A percentile compares a stretch with the other conserved stretches of the same genome.
Evolutionary conservation across 2,888 invertebrate genomes (phyloP).

Genomic region (Lissocephala sabroskyi): DNA sequence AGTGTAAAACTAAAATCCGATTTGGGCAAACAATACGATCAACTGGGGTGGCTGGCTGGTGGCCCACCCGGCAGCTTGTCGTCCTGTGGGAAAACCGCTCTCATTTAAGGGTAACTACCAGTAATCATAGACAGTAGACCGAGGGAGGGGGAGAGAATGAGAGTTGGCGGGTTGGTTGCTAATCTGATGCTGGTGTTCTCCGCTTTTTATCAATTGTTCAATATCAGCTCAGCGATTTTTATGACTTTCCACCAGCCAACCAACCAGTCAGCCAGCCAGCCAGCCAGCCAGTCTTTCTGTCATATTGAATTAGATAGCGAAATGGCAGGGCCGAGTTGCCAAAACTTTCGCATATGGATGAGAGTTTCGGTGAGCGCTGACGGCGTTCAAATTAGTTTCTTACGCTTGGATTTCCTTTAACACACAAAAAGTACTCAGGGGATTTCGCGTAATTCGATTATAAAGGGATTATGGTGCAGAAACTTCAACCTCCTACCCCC

Average conservation of each 20-base stretch:
- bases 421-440: conserved; percentile 48
- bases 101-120: conserved; percentile 42
- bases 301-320: conserved; percentile 36
- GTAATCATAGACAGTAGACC: no score
- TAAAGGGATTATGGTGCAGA: conserved; percentile 52
- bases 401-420: conserved; percentile 56
- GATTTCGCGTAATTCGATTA: conserved; percentile 61
- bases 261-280: no score
- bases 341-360: conserved; percentile 43
- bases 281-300: not conserved
- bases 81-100: conserved; percentile 48
- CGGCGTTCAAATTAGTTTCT: conserved; percentile 57
- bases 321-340: not conserved
- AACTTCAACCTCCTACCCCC: conserved; percentile 22
- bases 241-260: conserved; percentile 35
- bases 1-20: conserved; percentile 71
- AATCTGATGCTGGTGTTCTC: conserved; percentile 42
- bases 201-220: conserved; percentile 53
- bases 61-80: conserved; percentile 1
- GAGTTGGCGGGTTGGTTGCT: conserved; percentile 17
- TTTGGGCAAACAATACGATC: conserved; percentile 67
- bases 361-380: conserved; percentile 23
- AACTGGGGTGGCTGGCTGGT: conserved; percentile 21
- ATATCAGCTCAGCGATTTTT: conserved; percentile 51
- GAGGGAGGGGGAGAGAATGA: no score